These are phyloP conservation scores for Steinernema feltiae DNA, from an alignment of 1,140 invertebrate species.

Conservation along the genomic window DNA sequence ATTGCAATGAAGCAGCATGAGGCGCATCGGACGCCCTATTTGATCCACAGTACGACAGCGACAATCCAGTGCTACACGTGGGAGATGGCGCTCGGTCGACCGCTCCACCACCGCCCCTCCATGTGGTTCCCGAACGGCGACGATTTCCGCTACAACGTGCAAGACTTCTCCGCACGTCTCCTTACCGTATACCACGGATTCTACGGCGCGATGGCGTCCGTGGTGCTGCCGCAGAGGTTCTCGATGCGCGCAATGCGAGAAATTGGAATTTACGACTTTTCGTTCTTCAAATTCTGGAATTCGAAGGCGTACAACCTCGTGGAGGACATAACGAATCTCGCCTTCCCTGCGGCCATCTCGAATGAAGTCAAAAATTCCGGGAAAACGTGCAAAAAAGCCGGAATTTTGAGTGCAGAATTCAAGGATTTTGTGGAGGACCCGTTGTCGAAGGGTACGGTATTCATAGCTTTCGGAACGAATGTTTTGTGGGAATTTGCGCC, in stretches of 20 bases:
- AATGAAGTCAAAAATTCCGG: neutral
- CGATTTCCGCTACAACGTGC: neutral
- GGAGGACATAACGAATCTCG: neutral
- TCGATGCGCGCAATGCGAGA: neutral
- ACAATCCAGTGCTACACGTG: neutral
- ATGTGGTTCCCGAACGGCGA: neutral
- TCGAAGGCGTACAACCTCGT: neutral
- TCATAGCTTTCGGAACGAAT: constrained; percentile 42
- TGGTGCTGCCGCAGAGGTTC: neutral
- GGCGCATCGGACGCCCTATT: neutral
- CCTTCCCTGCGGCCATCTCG: neutral
- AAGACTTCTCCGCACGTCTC: neutral
- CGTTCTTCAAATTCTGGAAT: neutral
- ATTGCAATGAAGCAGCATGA: neutral
- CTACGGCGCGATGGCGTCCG: neutral
- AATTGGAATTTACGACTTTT: neutral
- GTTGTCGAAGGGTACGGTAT: constrained; percentile 40
- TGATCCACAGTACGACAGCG: neutral
- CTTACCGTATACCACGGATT: neutral
- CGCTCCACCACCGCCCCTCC: neutral
- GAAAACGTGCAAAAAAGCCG: neutral
- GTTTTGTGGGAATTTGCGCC: constrained; percentile 43
- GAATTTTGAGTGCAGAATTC: neutral
- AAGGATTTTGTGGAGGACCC: constrained; percentile 29
- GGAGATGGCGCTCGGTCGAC: neutral